phyloP scores from a whole-genome alignment of 2,888 invertebrate genomes.

The Ellobium chinense region DNA sequence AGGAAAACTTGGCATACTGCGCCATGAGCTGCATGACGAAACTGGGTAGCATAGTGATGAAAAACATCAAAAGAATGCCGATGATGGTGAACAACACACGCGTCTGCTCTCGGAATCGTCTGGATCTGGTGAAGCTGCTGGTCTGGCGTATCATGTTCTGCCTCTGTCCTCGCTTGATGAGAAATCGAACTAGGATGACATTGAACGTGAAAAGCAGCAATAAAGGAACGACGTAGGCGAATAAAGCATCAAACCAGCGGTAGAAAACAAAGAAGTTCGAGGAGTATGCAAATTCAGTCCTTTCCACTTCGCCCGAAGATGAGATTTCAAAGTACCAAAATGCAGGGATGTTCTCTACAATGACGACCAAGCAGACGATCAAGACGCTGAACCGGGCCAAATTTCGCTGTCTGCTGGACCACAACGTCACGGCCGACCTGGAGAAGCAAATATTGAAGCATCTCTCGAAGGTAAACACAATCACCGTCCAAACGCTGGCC shows the following conservation, averaged over 20 bases:
- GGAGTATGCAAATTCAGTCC: constrained; percentile 24
- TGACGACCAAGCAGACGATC: constrained; percentile 11
- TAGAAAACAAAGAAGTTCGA: constrained; percentile 24
- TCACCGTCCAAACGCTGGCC: constrained; percentile 46
- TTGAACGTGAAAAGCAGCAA: constrained; percentile 45
- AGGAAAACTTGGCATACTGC: constrained; percentile 24
- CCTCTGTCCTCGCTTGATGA: constrained; percentile 18
- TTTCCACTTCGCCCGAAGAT: neutral
- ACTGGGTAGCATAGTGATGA: constrained; percentile 48
- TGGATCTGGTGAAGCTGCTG: neutral
- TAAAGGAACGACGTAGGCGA: constrained; percentile 43
- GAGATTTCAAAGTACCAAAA: constrained; percentile 35
- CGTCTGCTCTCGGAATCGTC: constrained; percentile 12
- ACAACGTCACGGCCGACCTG: neutral
- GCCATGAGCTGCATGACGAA: constrained; percentile 45
- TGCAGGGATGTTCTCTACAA: constrained; percentile 47
- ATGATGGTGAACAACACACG: constrained; percentile 41
- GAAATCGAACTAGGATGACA: constrained; percentile 37
- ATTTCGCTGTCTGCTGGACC: neutral
- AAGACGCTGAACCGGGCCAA: neutral
- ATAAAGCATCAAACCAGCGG: constrained; percentile 44
- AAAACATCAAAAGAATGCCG: constrained; percentile 42
- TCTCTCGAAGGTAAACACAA: constrained; percentile 45
- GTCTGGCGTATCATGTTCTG: neutral
- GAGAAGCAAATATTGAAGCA: constrained; percentile 30